A percentile compares a stretch with the other conserved stretches of the same genome.
Evolutionary conservation across 2,113 vertebrate genomes (phyloP).

Genomic region (Heptranchias perlo): DNA sequence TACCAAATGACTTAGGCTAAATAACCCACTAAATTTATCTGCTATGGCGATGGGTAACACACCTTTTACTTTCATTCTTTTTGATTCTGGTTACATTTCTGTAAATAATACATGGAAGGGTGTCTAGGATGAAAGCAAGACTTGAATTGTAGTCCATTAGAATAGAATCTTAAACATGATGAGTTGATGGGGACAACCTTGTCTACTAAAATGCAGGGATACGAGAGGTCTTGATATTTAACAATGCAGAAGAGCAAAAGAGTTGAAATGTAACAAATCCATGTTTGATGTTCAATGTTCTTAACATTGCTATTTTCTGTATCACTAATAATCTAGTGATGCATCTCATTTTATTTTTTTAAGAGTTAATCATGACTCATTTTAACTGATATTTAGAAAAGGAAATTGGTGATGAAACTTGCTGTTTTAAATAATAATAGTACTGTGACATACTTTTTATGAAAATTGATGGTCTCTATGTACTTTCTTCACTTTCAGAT

Average conservation of each 20-base stretch:
- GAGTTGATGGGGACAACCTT: neutral
- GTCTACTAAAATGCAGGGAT: neutral
- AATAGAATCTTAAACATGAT: conserved; percentile 30
- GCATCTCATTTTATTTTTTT: neutral
- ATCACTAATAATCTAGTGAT: neutral
- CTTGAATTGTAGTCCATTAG: neutral
- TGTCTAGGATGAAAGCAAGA: neutral
- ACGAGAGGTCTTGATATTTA: neutral
- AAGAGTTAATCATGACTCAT: neutral
- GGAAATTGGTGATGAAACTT: neutral
- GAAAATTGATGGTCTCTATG: neutral
- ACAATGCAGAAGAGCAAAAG: neutral
- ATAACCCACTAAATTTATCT: neutral
- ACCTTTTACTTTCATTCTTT: neutral
- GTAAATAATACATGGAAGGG: neutral
- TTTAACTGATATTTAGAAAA: neutral
- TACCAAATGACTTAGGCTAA: neutral
- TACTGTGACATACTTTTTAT: neutral
- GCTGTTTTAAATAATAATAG: neutral
- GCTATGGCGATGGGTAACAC: neutral
- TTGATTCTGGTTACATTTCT: neutral
- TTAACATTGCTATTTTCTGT: neutral
- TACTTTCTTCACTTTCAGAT: conserved; percentile 40
- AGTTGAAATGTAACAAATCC: neutral
- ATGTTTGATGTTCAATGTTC: neutral